These are phyloP conservation scores for Zoanthus sociatus DNA, from an alignment of 92 coral and sea anemone species.

Conservation along the genomic window DNA sequence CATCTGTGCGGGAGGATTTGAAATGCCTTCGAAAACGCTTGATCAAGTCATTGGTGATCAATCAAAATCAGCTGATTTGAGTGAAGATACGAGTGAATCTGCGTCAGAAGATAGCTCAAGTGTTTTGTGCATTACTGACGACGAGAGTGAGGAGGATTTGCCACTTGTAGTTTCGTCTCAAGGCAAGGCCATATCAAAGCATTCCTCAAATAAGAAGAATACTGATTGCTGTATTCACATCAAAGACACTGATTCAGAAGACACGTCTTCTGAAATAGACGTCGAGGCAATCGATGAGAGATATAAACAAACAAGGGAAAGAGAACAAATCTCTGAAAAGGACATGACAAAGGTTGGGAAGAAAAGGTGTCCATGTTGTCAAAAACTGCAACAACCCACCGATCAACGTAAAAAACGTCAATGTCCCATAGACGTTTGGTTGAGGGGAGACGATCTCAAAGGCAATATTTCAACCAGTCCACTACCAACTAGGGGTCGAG, in stretches of 20 bases:
- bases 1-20: conserved; percentile 54
- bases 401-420: background rate
- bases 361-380: background rate
- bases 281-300: conserved; percentile 1
- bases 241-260: conserved; percentile 39
- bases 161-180: background rate
- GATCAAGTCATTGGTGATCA: conserved; percentile 42
- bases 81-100: conserved; percentile 14
- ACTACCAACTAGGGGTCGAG: background rate
- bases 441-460: conserved; percentile 31
- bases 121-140: conserved; percentile 30
- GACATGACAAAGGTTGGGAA: conserved; percentile 49
- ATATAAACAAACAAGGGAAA: background rate
- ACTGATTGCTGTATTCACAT: background rate
- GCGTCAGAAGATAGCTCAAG: conserved; percentile 35
- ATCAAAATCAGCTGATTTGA: conserved; percentile 33
- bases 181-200: background rate
- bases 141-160: conserved; percentile 54
- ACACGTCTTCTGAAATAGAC: conserved; percentile 22
- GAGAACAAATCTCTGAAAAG: background rate
- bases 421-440: conserved; percentile 12
- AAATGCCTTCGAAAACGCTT: conserved; percentile 4
- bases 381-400: background rate
- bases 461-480: background rate
- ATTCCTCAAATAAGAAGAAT: background rate